phyloP scores from a whole-genome alignment of 1,140 invertebrate genomes.

The Argopecten irradians region DNA sequence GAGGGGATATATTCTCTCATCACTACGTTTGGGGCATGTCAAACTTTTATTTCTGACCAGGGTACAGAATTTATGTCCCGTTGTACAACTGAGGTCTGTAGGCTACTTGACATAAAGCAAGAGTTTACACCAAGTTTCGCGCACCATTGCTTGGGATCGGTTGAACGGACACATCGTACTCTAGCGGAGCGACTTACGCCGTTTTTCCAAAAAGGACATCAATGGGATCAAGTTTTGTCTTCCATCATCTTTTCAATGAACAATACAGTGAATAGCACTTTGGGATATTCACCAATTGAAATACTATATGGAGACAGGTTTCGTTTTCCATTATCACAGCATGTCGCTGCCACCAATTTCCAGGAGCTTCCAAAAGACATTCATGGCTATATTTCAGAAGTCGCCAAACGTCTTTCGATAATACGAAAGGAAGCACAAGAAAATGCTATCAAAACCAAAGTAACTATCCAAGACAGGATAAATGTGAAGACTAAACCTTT shows the following conservation, averaged over 20 bases:
- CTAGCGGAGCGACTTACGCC: constrained; percentile 37
- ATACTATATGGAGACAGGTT: constrained; percentile 37
- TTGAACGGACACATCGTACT: constrained; percentile 40
- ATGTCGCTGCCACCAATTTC: constrained; percentile 19
- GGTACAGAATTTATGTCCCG: constrained; percentile 44
- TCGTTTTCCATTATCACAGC: constrained; percentile 39
- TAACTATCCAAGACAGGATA: too few relatives aligned
- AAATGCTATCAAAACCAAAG: too few relatives aligned
- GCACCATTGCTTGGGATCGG: constrained; percentile 48
- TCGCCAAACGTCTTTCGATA: not conserved
- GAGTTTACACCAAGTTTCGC: constrained; percentile 40
- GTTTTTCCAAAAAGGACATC: not conserved
- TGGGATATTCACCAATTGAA: constrained; percentile 43
- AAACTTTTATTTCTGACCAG: constrained; percentile 42
- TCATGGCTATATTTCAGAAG: constrained; percentile 28
- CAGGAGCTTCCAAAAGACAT: constrained; percentile 29
- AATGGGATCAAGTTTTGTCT: constrained; percentile 33
- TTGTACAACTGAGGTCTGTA: constrained; percentile 33
- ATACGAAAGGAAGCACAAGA: not conserved
- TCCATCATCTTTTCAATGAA: constrained; percentile 48
- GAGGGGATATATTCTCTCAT: constrained; percentile 29
- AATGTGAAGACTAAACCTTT: not conserved
- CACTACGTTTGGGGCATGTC: constrained; percentile 40
- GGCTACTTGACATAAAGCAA: constrained; percentile 25
- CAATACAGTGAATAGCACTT: constrained; percentile 33